These are phyloP conservation scores for Reinhardtius hippoglossoides DNA, from an alignment of 2,113 vertebrate genomes.

Conservation along the genomic window DNA sequence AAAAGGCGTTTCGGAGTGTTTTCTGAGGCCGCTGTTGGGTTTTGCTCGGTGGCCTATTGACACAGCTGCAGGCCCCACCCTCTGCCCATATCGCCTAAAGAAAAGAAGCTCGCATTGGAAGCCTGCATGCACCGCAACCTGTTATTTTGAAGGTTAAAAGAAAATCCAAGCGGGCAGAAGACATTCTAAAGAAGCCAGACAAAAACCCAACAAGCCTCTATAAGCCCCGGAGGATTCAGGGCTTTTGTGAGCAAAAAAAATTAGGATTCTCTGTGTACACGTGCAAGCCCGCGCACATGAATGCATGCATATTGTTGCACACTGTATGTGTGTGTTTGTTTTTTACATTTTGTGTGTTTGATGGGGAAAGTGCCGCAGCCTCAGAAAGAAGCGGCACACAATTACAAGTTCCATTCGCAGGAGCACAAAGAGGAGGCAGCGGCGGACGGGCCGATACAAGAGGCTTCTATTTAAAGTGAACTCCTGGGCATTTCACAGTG, in stretches of 20 bases:
- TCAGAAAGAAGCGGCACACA: conserved; percentile 63
- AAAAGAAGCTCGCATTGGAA: conserved; percentile 67
- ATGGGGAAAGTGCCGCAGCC: conserved; percentile 47
- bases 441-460: conserved; percentile 37
- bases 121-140: conserved; percentile 69
- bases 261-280: conserved; percentile 59
- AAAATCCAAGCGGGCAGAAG: conserved; percentile 54
- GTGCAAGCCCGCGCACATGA: conserved; percentile 48
- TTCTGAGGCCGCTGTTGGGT: conserved; percentile 67
- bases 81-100: conserved; percentile 63
- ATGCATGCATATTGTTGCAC: conserved; percentile 38
- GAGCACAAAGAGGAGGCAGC: conserved; percentile 52
- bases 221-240: conserved; percentile 50
- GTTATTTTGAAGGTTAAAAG: conserved; percentile 75
- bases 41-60: conserved; percentile 76
- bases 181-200: conserved; percentile 59
- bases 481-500: conserved; percentile 48
- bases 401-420: conserved; percentile 58
- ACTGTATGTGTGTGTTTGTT: conserved; percentile 18
- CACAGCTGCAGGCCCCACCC: conserved; percentile 82
- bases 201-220: conserved; percentile 62
- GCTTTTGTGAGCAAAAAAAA: conserved; percentile 56
- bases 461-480: conserved; percentile 60
- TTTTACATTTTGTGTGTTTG: conserved; percentile 11
- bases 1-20: conserved; percentile 68